These are phyloP conservation scores for Orthosia gracilis DNA, from an alignment of 2,888 invertebrate genomes.

Conservation along the genomic window DNA sequence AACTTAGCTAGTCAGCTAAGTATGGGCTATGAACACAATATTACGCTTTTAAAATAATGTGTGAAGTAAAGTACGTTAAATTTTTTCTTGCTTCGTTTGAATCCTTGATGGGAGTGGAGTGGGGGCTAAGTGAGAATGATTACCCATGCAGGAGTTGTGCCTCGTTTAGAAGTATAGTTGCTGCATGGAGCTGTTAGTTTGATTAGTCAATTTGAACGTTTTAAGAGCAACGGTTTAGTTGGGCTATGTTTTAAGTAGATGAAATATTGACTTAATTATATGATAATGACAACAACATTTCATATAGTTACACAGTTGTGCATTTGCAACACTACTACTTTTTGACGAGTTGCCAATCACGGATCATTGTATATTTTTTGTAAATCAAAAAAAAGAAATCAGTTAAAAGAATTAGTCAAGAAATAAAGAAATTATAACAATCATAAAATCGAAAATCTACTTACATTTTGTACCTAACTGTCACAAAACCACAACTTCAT, in stretches of 20 bases:
- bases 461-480: neutral
- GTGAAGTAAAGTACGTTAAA: conserved; percentile 57
- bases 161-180: conserved; percentile 48
- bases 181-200: conserved; percentile 38
- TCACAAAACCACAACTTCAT: conserved; percentile 24
- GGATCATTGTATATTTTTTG: neutral
- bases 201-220: neutral
- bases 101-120: conserved; percentile 69
- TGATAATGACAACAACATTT: neutral
- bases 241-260: neutral
- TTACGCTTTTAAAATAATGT: conserved; percentile 64
- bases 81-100: conserved; percentile 64
- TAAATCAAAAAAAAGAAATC: neutral
- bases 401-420: too few species aligned
- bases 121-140: conserved; percentile 76
- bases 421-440: too few species aligned
- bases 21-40: conserved; percentile 23
- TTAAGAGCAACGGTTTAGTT: neutral
- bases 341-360: neutral
- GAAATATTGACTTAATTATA: neutral
- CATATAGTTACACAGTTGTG: too few species aligned
- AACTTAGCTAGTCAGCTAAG: conserved; percentile 22
- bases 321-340: too few species aligned
- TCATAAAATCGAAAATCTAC: conserved; percentile 2
- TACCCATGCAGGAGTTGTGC: conserved; percentile 63